Evolutionary conservation across 1,140 invertebrate species (phyloP).

Genomic region (Littorina saxatilis): DNA sequence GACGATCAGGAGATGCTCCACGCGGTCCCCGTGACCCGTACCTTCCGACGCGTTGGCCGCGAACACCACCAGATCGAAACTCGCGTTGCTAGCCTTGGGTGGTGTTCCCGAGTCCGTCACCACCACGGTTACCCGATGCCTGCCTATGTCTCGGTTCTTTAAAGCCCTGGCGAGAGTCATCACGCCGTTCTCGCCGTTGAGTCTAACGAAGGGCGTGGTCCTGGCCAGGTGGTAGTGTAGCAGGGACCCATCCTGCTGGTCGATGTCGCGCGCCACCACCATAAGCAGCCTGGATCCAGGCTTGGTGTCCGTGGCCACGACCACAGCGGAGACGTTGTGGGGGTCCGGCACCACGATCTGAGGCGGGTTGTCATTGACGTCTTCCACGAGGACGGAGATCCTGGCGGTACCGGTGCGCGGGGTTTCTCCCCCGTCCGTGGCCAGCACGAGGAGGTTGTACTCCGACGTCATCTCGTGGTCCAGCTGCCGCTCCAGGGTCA

Average conservation of each 20-base stretch:
- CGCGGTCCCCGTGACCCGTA: slow-evolving; percentile 22
- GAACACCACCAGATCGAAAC: slow-evolving; percentile 47
- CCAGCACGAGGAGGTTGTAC: slow-evolving; percentile 51
- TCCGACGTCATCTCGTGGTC: slow-evolving; percentile 49
- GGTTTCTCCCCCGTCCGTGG: slow-evolving; percentile 44
- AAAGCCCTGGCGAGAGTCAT: slow-evolving; percentile 37
- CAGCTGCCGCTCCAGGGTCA: slow-evolving; percentile 39
- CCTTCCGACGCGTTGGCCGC: slow-evolving; percentile 41
- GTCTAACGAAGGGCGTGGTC: slow-evolving; percentile 27
- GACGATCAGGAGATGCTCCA: slow-evolving; percentile 50
- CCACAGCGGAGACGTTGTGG: slow-evolving; percentile 57
- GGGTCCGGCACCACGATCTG: slow-evolving; percentile 85
- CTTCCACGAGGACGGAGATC: slow-evolving; percentile 84
- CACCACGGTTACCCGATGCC: slow-evolving; percentile 41
- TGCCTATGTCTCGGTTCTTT: slow-evolving; percentile 38
- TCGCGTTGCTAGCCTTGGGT: slow-evolving; percentile 38
- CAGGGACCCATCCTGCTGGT: background rate
- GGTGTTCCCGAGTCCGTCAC: slow-evolving; percentile 43
- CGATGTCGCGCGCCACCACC: slow-evolving; percentile 35
- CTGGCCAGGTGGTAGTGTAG: slow-evolving; percentile 8
- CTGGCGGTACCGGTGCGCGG: slow-evolving; percentile 45
- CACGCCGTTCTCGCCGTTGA: slow-evolving; percentile 36
- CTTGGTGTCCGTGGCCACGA: slow-evolving; percentile 35
- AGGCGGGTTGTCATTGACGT: slow-evolving; percentile 94
- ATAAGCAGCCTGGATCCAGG: slow-evolving; percentile 34